A percentile compares a stretch with the other conserved stretches of the same genome.
Conservation (phyloP, 2,797 vertebrate genomes). For the Mallotus villosus region DNA sequence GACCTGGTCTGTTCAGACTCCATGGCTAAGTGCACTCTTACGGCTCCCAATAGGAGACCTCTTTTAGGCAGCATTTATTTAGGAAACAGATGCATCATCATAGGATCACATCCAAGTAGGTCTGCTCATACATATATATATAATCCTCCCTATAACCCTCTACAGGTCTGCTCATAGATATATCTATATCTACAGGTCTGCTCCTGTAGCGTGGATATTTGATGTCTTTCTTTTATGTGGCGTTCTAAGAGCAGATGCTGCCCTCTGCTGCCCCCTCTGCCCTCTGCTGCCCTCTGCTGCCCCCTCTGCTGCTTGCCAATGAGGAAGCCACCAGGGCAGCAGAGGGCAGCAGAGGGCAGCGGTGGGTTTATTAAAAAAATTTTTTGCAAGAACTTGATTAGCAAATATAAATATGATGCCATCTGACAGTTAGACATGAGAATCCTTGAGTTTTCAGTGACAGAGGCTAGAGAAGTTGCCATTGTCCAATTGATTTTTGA, state of each 20-base stretch:
- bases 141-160: too few relatives aligned
- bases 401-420: too few relatives aligned
- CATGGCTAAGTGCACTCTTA: constrained; percentile 42
- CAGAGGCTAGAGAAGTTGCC: background rate
- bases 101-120: constrained; percentile 7
- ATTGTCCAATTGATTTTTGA: background rate
- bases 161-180: too few relatives aligned
- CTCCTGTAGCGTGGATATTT: constrained; percentile 6
- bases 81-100: constrained; percentile 15
- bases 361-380: too few relatives aligned
- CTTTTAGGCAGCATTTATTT: constrained; percentile 16
- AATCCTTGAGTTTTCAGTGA: background rate
- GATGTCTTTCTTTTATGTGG: constrained; percentile 34
- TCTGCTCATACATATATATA: too few relatives aligned
- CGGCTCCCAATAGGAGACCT: constrained; percentile 18
- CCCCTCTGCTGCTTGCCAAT: background rate
- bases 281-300: too few relatives aligned
- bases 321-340: background rate
- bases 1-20: constrained; percentile 14
- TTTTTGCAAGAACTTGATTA: too few relatives aligned
- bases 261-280: too few relatives aligned
- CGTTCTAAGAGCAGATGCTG: constrained; percentile 30
- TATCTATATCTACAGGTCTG: too few relatives aligned
- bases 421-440: constrained; percentile 41
- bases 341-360: too few relatives aligned